Conservation (phyloP, 2,888 invertebrate species). For the Sisyra nigra region DNA sequence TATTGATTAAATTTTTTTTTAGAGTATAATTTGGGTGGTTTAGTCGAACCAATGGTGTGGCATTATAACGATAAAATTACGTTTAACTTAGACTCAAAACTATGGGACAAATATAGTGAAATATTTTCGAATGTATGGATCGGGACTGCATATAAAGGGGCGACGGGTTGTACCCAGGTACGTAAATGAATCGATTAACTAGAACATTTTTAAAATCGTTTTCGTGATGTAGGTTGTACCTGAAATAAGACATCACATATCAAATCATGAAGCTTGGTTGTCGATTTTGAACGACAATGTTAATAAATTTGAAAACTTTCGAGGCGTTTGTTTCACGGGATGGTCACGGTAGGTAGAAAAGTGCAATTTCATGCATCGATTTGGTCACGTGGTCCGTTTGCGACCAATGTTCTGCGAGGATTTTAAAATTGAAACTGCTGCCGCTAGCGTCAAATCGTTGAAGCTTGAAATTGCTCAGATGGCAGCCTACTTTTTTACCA, state of each 20-base stretch:
- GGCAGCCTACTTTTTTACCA: too few relatives aligned
- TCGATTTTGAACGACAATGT: constrained; percentile 32
- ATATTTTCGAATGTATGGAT: constrained; percentile 60
- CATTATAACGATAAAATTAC: constrained; percentile 40
- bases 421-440: too few relatives aligned
- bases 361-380: too few relatives aligned
- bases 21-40: constrained; percentile 41
- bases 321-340: constrained; percentile 52
- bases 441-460: too few relatives aligned
- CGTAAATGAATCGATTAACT: background rate
- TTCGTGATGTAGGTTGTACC: constrained; percentile 35
- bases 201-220: background rate
- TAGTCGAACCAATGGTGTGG: constrained; percentile 55
- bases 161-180: constrained; percentile 58
- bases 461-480: too few relatives aligned
- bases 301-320: constrained; percentile 34
- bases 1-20: constrained; percentile 15
- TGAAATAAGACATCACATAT: constrained; percentile 49
- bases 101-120: constrained; percentile 48
- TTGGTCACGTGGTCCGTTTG: too few relatives aligned
- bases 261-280: constrained; percentile 63
- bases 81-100: constrained; percentile 30
- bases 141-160: constrained; percentile 75
- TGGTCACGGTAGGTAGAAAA: constrained; percentile 49
- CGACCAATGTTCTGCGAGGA: too few relatives aligned